These are phyloP conservation scores for Timandra comae DNA, from an alignment of 2,888 invertebrate species.

Conservation along the genomic window DNA sequence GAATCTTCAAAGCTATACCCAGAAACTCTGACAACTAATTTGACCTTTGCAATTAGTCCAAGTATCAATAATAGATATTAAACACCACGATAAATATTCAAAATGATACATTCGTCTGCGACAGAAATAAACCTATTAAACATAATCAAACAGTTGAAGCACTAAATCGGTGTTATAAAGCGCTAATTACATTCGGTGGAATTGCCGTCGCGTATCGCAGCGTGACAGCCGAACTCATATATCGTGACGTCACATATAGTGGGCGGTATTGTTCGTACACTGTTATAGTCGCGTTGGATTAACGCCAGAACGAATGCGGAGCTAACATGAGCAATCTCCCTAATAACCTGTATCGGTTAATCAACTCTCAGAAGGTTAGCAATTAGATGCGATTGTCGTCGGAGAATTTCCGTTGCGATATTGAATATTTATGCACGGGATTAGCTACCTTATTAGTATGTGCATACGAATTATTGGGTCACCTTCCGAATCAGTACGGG, in stretches of 20 bases:
- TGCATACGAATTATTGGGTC: no score
- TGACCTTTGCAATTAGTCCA: no score
- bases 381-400: constrained; percentile 34
- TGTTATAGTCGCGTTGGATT: constrained; percentile 46
- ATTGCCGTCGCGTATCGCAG: constrained; percentile 17
- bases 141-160: background rate
- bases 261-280: constrained; percentile 53
- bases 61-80: no score
- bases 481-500: no score
- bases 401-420: constrained; percentile 1
- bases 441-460: no score
- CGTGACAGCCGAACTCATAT: constrained; percentile 41
- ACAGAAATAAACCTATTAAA: constrained; percentile 1
- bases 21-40: no score
- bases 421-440: no score
- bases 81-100: no score
- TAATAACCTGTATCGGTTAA: constrained; percentile 70
- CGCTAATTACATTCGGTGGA: constrained; percentile 24
- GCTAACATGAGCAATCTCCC: constrained; percentile 64
- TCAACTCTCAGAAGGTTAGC: constrained; percentile 61
- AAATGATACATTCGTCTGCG: no score
- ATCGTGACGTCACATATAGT: constrained; percentile 37
- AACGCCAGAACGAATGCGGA: constrained; percentile 58
- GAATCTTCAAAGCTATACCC: no score
- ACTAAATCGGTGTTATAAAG: constrained; percentile 19